Evolutionary conservation across 2,113 vertebrate species (phyloP).

Genomic region (Pygoscelis antarcticus): DNA sequence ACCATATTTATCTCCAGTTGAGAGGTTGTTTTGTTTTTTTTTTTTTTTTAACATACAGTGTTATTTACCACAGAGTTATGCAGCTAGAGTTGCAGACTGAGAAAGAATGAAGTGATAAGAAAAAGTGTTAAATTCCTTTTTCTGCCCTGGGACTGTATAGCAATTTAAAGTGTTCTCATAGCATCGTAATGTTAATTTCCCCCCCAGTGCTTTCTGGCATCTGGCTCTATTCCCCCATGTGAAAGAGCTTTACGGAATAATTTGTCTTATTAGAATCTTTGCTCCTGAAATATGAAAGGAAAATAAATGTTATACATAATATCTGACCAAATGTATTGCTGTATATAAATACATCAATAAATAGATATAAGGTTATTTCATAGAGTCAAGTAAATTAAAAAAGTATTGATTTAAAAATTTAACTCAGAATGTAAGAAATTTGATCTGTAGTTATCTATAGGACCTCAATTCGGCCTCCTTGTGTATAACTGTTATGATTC

Average conservation of each 20-base stretch:
- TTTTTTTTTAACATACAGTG: not conserved
- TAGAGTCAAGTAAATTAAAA: not conserved
- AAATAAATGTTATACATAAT: not conserved
- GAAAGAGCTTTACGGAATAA: conserved; percentile 15
- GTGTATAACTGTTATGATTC: not conserved
- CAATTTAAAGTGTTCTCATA: conserved; percentile 35
- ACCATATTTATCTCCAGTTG: not conserved
- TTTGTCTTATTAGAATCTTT: conserved; percentile 31
- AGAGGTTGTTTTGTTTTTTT: not conserved
- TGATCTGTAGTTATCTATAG: not conserved
- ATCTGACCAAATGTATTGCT: not conserved
- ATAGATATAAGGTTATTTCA: not conserved
- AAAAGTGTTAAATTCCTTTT: not conserved
- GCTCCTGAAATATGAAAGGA: not conserved
- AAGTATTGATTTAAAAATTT: not conserved
- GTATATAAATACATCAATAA: not conserved
- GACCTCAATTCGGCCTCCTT: not conserved
- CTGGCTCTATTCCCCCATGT: conserved; percentile 26
- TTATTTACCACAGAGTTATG: not conserved
- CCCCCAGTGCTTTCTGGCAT: conserved; percentile 41
- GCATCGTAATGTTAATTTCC: conserved; percentile 27
- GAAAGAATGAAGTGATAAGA: not conserved
- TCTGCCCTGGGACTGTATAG: not conserved
- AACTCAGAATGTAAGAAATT: not conserved
- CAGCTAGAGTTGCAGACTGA: not conserved